phyloP scores from a whole-genome alignment of 2,113 vertebrate genomes.

The Alaudala cheleensis region DNA sequence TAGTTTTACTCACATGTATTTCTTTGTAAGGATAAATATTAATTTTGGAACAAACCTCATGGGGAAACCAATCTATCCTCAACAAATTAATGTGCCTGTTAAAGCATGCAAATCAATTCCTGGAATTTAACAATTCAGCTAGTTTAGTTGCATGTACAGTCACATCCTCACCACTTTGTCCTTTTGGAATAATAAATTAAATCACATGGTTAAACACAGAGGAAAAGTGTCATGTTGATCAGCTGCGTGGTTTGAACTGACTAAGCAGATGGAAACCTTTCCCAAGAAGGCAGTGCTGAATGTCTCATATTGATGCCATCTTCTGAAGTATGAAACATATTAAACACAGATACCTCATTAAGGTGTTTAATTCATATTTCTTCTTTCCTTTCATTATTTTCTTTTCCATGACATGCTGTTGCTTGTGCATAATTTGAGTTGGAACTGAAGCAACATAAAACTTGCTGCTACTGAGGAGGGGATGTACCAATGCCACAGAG shows the following conservation, averaged over 20 bases:
- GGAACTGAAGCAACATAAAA: not conserved
- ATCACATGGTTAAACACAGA: not conserved
- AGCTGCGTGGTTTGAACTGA: not conserved
- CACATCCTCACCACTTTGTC: not conserved
- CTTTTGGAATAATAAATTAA: not conserved
- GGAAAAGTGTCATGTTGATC: not conserved
- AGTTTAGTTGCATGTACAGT: not conserved
- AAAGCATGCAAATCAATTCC: not conserved
- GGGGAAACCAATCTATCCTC: not conserved
- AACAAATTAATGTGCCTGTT: not conserved
- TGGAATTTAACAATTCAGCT: not conserved
- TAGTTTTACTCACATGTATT: not conserved
- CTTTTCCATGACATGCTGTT: not conserved
- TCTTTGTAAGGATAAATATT: not conserved
- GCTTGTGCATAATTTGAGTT: not conserved
- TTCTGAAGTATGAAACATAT: not conserved
- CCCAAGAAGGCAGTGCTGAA: not conserved
- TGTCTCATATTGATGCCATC: not conserved
- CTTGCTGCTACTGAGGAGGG: not conserved
- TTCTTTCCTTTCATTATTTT: not conserved
- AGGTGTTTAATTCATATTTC: not conserved
- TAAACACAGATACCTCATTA: not conserved
- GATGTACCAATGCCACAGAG: rapidly evolving
- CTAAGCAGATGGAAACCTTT: not conserved
- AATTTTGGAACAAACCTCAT: not conserved